Evolutionary conservation across 2,113 vertebrate species (phyloP), one percentile per base, ranked within the genome.

Genomic region (Neolamprologus caudopunctatus): DNA sequence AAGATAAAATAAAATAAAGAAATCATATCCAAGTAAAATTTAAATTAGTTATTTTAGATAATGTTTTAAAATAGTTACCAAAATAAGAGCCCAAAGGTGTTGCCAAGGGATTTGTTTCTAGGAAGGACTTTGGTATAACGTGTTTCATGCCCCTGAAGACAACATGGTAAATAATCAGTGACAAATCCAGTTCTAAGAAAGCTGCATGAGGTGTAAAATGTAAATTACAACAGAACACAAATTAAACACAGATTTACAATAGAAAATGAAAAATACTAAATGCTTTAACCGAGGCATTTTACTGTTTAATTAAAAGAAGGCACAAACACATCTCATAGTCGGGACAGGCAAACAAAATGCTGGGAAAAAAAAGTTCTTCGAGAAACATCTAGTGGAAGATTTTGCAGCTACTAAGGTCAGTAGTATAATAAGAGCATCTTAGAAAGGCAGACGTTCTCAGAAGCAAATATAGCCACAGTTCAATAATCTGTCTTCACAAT

Each of bases 361-460:
- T 68, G 33, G 63, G 0, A 0, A 0, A 13, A 0, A 68, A 37
- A 68, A 13, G 17, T 68, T 68, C 2, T 40, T 21, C 0, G 0
- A 40, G 1, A 68, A 40, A 40, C 11, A 68, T 21, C 35, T 68
- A 68, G 35, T 14, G 35, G 11, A 68, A 68, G 2, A 24, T 8
- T 1, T 68, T 68, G 35, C 12, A 24, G 31, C 35, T 68, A 40
- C n/a, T 40, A 6, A 40, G n/a, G 35, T 24, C 35, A 24, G 3
- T 4, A 37, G 33, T 21, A 14, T 68, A 68, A 40, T 37, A 68
- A 40, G 11, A 68, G 63, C 63, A 14, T 40, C 0, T 68, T 14
- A 68, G 63, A 68, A 21, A 68, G 12, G 35, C n/a, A 68, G 11
- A 68, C 4, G 0, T 68, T 68, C 63, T 24, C 11, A 40, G 35